Evolutionary conservation across 2,888 invertebrate species (phyloP).

Genomic region (Ochropleura leucogaster): DNA sequence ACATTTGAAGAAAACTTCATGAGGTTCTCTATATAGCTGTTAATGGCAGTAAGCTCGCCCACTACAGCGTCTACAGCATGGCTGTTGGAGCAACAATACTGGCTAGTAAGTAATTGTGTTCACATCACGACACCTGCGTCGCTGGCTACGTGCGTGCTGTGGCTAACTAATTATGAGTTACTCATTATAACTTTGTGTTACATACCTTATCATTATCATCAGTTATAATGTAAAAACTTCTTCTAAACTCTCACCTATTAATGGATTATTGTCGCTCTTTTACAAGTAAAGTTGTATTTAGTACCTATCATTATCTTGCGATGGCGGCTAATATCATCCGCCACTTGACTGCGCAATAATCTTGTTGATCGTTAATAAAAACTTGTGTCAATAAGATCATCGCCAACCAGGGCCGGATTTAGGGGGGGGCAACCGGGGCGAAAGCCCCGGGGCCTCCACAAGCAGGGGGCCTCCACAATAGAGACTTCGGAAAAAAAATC

Average conservation of each 20-base stretch:
- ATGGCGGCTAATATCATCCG: not conserved
- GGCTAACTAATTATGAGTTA: not conserved
- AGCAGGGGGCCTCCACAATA: too few species aligned
- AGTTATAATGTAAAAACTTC: not conserved
- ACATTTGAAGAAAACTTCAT: too few species aligned
- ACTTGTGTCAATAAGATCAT: constrained; percentile 10
- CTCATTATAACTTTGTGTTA: not conserved
- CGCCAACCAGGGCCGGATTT: too few species aligned
- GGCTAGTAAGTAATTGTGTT: too few species aligned
- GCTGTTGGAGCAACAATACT: too few species aligned
- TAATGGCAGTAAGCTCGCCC: not conserved
- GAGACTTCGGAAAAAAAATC: too few species aligned
- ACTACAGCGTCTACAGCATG: not conserved
- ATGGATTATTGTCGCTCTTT: not conserved
- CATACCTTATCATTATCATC: not conserved
- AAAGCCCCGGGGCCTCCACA: too few species aligned
- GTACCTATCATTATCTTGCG: not conserved
- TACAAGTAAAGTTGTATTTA: not conserved
- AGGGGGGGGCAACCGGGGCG: too few species aligned
- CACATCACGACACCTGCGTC: not conserved
- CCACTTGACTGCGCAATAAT: constrained; percentile 44
- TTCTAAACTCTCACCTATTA: not conserved
- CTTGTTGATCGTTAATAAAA: constrained; percentile 10
- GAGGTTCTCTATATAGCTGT: not conserved
- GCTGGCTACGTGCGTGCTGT: not conserved